These are phyloP conservation scores for Aradus depressus DNA, from an alignment of 2,888 invertebrate species.

Conservation along the genomic window DNA sequence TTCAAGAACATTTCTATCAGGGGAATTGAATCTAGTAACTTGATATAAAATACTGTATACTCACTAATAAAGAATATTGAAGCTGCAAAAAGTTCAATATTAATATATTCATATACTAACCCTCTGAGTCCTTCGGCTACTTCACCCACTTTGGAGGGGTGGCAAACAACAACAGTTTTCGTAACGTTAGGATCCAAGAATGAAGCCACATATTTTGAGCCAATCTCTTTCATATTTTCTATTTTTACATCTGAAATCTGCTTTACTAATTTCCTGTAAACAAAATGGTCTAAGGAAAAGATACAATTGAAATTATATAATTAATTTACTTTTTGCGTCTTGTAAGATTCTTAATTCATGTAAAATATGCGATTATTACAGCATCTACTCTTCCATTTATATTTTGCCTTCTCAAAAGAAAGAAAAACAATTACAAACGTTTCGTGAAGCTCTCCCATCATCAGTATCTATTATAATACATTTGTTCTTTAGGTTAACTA, in stretches of 20 bases:
- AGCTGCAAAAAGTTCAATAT: constrained; percentile 22
- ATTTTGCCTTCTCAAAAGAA: no score
- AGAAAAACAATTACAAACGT: no score
- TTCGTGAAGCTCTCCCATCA: no score
- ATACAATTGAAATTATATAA: no score
- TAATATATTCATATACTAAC: constrained; percentile 39
- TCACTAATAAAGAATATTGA: neutral
- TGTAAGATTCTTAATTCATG: no score
- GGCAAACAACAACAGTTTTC: constrained; percentile 63
- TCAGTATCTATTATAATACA: no score
- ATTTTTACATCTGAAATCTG: constrained; percentile 53
- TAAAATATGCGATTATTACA: no score
- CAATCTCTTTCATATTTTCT: constrained; percentile 53
- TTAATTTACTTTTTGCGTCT: no score
- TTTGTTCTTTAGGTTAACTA: no score
- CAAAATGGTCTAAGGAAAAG: no score
- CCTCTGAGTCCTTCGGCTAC: constrained; percentile 52
- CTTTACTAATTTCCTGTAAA: constrained; percentile 49
- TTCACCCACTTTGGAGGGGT: constrained; percentile 60
- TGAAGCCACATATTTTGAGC: constrained; percentile 55
- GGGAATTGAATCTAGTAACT: neutral
- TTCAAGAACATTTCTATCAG: constrained; percentile 9
- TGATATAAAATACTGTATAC: neutral
- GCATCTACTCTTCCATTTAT: no score
- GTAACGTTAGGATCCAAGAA: constrained; percentile 51